These are phyloP conservation scores for Hanleya hanleyi DNA, from an alignment of 2,888 invertebrate genomes.

Conservation along the genomic window DNA sequence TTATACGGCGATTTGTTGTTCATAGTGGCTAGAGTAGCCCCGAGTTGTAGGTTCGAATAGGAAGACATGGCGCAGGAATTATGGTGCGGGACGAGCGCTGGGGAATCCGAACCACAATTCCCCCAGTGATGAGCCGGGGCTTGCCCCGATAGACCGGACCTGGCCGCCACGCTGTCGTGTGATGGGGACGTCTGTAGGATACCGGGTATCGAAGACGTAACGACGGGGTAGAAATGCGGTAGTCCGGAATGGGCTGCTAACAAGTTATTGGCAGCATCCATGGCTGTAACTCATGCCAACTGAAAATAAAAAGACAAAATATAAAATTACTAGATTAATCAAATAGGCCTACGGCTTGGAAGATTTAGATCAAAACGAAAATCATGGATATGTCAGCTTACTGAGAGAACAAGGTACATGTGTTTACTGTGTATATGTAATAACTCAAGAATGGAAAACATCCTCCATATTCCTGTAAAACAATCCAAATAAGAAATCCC, in stretches of 20 bases:
- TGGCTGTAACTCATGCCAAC: constrained; percentile 53
- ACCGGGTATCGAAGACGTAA: constrained; percentile 55
- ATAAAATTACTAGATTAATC: too few species aligned
- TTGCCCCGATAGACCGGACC: constrained; percentile 56
- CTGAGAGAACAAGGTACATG: too few species aligned
- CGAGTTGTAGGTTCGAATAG: constrained; percentile 62
- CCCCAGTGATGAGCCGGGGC: constrained; percentile 54
- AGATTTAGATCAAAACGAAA: too few species aligned
- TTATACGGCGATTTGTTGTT: constrained; percentile 62
- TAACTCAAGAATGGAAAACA: too few species aligned
- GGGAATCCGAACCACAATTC: constrained; percentile 53
- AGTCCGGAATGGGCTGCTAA: constrained; percentile 59
- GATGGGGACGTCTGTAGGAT: constrained; percentile 55
- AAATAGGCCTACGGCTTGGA: too few species aligned
- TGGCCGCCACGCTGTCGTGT: constrained; percentile 50
- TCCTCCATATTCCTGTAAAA: too few species aligned
- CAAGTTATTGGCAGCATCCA: constrained; percentile 63
- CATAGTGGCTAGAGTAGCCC: constrained; percentile 59
- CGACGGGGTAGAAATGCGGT: constrained; percentile 53
- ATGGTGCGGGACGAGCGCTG: constrained; percentile 48
- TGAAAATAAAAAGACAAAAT: constrained; percentile 33
- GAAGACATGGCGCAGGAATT: constrained; percentile 66
- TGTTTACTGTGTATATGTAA: too few species aligned
- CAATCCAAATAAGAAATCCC: too few species aligned
- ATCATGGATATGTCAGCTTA: too few species aligned